Conservation (phyloP, 2,113 vertebrate species). For the Haemorhous mexicanus region DNA sequence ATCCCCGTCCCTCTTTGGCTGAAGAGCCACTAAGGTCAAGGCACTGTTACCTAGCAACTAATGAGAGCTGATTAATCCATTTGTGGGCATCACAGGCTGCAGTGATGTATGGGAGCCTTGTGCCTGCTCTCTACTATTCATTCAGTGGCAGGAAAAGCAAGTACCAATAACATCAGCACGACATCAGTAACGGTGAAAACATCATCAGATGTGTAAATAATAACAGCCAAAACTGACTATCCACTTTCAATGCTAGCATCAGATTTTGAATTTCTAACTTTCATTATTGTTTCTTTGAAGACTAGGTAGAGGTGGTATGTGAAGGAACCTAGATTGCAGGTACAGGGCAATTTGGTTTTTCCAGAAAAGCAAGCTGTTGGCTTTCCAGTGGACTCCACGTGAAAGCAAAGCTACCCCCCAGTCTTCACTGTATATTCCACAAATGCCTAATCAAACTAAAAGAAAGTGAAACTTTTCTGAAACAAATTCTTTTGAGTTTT, state of each 20-base stretch:
- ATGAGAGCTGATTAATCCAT: conserved; percentile 64
- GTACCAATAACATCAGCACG: not conserved
- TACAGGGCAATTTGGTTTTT: not conserved
- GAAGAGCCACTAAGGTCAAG: conserved; percentile 45
- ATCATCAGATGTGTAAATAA: conserved; percentile 26
- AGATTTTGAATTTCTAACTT: not conserved
- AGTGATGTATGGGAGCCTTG: conserved; percentile 9
- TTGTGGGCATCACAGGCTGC: conserved; percentile 29
- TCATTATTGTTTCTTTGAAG: not conserved
- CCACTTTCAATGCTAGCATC: not conserved
- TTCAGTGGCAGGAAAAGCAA: conserved; percentile 34
- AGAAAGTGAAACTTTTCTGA: conserved; percentile 32
- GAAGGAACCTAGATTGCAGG: not conserved
- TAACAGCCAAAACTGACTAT: not conserved
- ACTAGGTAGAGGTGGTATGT: not conserved
- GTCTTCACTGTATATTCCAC: not conserved
- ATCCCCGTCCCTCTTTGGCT: not conserved
- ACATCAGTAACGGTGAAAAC: conserved; percentile 12
- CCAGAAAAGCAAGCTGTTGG: not conserved
- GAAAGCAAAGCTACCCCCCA: not conserved
- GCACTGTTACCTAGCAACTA: conserved; percentile 65
- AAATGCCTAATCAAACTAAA: not conserved
- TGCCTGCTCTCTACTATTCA: not conserved
- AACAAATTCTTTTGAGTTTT: not conserved
- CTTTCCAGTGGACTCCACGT: not conserved